These are phyloP conservation scores for Platyrinchus mystaceus DNA, from an alignment of 2,797 vertebrate genomes.

Conservation along the genomic window DNA sequence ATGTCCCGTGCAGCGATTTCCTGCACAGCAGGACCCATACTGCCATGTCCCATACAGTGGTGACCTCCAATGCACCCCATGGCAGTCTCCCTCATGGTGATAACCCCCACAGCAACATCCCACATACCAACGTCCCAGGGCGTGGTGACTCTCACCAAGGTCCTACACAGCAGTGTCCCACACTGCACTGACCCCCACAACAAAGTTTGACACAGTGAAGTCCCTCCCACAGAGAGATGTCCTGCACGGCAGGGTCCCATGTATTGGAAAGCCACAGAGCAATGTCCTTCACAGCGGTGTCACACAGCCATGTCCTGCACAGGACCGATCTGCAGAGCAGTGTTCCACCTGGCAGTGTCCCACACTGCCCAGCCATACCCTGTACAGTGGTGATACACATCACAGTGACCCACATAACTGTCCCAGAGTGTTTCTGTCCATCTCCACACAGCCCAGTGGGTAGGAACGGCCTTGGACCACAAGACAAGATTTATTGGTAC, in stretches of 20 bases:
- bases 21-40: neutral
- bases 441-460: neutral
- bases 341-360: accelerated
- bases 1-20: neutral
- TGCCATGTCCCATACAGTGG: accelerated
- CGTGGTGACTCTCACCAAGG: too few relatives aligned
- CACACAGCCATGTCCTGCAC: neutral
- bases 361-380: neutral
- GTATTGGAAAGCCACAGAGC: neutral
- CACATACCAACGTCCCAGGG: too few relatives aligned
- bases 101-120: neutral
- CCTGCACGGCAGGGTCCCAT: neutral
- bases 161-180: neutral
- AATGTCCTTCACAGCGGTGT: neutral
- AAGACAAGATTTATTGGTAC: neutral
- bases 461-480: neutral
- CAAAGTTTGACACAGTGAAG: neutral
- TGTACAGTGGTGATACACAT: neutral
- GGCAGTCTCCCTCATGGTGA: neutral
- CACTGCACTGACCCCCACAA: neutral
- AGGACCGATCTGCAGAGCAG: accelerated
- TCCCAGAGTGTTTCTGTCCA: neutral
- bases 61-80: too few relatives aligned
- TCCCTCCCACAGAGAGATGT: neutral
- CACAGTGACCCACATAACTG: neutral